phyloP scores from a whole-genome alignment of 2,113 vertebrate genomes.

The Notechis scutatus region DNA sequence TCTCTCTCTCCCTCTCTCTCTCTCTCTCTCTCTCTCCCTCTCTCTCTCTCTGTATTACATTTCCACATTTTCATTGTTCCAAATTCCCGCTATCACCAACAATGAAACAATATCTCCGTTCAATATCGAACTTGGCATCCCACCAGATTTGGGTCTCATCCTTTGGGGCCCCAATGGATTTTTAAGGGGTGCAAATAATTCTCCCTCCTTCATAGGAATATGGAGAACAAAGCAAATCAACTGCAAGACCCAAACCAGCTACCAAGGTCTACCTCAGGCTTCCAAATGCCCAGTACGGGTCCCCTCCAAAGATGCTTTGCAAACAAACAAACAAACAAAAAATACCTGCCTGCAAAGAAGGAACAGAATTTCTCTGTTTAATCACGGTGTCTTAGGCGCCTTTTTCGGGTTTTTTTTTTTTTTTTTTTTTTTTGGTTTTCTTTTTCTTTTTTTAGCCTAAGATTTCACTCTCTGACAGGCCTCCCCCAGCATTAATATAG shows the following conservation, averaged over 20 bases:
- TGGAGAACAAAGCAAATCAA: background rate
- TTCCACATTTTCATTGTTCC: background rate
- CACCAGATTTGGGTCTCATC: background rate
- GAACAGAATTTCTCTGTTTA: background rate
- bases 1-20: too few relatives aligned
- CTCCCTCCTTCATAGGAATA: background rate
- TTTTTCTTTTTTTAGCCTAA: background rate
- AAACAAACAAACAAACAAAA: background rate
- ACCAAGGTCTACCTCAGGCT: background rate
- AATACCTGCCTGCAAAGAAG: too few relatives aligned
- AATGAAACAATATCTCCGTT: too few relatives aligned
- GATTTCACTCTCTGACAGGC: background rate
- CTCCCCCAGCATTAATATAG: background rate
- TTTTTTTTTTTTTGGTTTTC: too few relatives aligned
- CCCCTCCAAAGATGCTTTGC: background rate
- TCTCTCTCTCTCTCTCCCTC: too few relatives aligned
- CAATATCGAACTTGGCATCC: background rate
- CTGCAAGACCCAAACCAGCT: background rate
- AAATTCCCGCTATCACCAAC: background rate
- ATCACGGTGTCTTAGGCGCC: background rate
- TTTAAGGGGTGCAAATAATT: background rate
- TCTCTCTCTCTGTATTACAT: too few relatives aligned
- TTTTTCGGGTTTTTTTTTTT: background rate
- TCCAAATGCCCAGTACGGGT: background rate
- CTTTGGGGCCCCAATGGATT: background rate